phyloP scores from a whole-genome alignment of 2,797 vertebrate genomes.

The Caiman crocodilus region DNA sequence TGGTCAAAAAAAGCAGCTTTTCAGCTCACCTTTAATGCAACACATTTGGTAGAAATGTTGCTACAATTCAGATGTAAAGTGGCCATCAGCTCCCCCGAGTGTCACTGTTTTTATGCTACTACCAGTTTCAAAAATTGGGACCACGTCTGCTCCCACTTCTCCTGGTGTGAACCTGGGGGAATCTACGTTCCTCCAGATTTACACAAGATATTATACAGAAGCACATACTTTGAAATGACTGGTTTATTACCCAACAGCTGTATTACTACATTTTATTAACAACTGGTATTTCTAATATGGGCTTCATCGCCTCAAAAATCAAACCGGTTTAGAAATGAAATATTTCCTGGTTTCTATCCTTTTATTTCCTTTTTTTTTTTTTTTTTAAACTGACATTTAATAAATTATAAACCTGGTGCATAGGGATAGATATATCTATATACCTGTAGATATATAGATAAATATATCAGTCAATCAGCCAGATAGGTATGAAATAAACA shows the following conservation, averaged over 20 bases:
- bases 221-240: conserved; percentile 26
- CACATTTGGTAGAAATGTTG: conserved; percentile 12
- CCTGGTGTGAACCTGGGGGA: not conserved
- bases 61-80: not conserved
- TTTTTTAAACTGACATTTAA: conserved; percentile 77
- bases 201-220: not conserved
- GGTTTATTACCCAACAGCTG: not conserved
- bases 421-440: conserved; percentile 75
- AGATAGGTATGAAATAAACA: conserved; percentile 81
- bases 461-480: conserved; percentile 72
- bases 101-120: conserved; percentile 12
- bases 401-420: conserved; percentile 78
- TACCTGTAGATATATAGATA: conserved; percentile 70
- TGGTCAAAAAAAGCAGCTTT: conserved; percentile 12
- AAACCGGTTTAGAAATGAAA: conserved; percentile 76
- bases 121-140: conserved; percentile 2
- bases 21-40: conserved; percentile 18
- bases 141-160: not conserved
- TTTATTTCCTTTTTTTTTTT: conserved; percentile 60
- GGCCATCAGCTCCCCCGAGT: conserved; percentile 11
- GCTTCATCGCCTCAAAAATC: conserved; percentile 64
- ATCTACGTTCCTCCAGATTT: not conserved
- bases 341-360: conserved; percentile 77
- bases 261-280: conserved; percentile 40
- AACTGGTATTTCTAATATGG: conserved; percentile 32